Evolutionary conservation across 1,140 invertebrate genomes (phyloP).

Genomic region (Galleria mellonella): DNA sequence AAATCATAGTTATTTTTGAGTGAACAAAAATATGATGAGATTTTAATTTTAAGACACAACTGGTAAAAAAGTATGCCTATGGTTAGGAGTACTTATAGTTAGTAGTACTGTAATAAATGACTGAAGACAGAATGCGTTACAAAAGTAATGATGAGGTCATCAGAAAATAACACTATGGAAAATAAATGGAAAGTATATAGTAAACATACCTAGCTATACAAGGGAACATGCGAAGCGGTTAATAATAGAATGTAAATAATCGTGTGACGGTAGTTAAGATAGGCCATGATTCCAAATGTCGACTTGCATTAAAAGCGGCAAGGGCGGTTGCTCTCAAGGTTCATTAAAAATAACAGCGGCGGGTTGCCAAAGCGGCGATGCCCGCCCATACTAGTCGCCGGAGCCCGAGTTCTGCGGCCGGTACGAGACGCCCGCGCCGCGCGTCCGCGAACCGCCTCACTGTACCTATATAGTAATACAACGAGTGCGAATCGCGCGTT

Average conservation of each 20-base stretch:
- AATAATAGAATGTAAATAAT: slow-evolving; percentile 28
- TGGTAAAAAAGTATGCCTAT: too few relatives aligned
- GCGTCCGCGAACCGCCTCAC: neutral
- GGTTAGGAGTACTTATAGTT: too few relatives aligned
- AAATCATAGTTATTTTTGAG: too few relatives aligned
- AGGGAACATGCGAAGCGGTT: slow-evolving; percentile 14
- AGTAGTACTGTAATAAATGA: neutral
- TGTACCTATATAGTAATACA: too few relatives aligned
- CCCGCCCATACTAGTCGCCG: slow-evolving; percentile 49
- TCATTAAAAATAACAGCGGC: slow-evolving; percentile 65
- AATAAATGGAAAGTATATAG: slow-evolving; percentile 21
- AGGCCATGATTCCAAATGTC: slow-evolving; percentile 24
- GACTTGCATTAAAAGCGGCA: slow-evolving; percentile 50
- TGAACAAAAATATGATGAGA: too few relatives aligned
- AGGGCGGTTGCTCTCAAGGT: slow-evolving; percentile 69
- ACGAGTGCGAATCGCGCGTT: too few relatives aligned
- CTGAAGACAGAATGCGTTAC: slow-evolving; percentile 3
- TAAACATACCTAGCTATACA: slow-evolving; percentile 13
- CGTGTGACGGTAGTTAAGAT: slow-evolving; percentile 17
- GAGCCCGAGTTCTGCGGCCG: neutral
- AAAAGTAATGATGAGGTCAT: slow-evolving; percentile 39
- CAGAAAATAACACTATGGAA: slow-evolving; percentile 25
- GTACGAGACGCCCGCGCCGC: neutral
- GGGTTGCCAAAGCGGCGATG: slow-evolving; percentile 62
- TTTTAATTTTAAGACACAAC: too few relatives aligned